Percentiles rank a stretch among this genome's conserved stretches.
Evolutionary conservation across 2,797 vertebrate genomes (phyloP).

Genomic region (Danio kyathit): DNA sequence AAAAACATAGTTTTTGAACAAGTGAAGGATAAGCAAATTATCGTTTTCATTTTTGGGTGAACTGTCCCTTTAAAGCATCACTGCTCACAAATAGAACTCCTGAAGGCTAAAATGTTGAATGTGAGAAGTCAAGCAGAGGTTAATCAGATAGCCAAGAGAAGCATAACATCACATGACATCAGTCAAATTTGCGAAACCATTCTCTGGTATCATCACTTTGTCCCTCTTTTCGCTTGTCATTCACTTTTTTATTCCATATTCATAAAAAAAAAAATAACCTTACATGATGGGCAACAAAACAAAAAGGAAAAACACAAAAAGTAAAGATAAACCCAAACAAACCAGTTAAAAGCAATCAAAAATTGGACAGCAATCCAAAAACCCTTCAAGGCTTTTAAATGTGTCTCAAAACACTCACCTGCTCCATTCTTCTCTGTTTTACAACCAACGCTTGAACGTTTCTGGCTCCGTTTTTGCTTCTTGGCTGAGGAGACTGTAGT

Average conservation of each 20-base stretch:
- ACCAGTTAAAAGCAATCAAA: background rate
- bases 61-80: background rate
- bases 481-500: constrained; percentile 85
- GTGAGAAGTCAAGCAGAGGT: constrained; percentile 16
- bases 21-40: too few species aligned
- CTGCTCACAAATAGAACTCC: background rate
- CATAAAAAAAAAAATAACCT: background rate
- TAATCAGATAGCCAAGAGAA: constrained; percentile 67
- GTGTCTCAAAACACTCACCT: constrained; percentile 74
- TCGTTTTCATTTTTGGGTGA: too few species aligned
- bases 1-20: too few species aligned
- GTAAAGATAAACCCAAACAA: too few species aligned
- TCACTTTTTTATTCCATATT: background rate
- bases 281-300: background rate
- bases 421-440: constrained; percentile 94
- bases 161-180: constrained; percentile 65
- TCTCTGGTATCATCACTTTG: constrained; percentile 61
- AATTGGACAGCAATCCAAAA: background rate
- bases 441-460: constrained; percentile 81
- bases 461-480: constrained; percentile 95
- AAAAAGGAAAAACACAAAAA: background rate
- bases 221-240: background rate
- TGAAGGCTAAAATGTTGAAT: background rate
- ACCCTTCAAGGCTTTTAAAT: background rate
- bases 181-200: constrained; percentile 64